phyloP scores from a whole-genome alignment of 1,140 invertebrate species.

The Aphaenogaster ashmeadi region DNA sequence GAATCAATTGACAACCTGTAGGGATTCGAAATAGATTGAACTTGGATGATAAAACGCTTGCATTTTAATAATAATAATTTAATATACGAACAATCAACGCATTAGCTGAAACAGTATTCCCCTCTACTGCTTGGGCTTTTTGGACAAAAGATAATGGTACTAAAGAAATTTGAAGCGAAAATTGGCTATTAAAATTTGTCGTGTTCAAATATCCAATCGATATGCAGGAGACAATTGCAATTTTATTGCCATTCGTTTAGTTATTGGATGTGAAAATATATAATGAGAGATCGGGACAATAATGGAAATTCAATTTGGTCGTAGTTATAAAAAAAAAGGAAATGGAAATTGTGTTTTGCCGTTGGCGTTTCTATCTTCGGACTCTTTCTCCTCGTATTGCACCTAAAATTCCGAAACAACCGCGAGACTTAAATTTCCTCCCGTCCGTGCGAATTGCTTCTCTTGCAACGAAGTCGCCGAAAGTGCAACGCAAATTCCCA shows the following conservation, averaged over 20 bases:
- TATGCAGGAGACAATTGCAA: background rate
- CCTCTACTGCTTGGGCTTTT: background rate
- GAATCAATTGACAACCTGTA: background rate
- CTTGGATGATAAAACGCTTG: background rate
- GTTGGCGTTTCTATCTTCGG: background rate
- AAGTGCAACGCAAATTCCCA: constrained; percentile 51
- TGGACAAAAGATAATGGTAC: background rate
- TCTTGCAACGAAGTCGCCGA: constrained; percentile 20
- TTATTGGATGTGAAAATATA: constrained; percentile 21
- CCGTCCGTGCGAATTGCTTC: constrained; percentile 46
- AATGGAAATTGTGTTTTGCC: background rate
- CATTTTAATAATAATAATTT: constrained; percentile 13
- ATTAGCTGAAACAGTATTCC: background rate
- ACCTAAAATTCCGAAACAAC: constrained; percentile 56
- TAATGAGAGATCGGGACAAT: constrained; percentile 19
- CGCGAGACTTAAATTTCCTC: constrained; percentile 44
- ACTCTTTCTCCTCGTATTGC: background rate
- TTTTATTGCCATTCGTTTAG: background rate
- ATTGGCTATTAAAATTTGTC: constrained; percentile 2
- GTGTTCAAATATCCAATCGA: background rate
- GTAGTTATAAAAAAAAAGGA: background rate
- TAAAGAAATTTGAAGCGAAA: background rate
- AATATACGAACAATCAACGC: background rate
- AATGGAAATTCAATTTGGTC: constrained; percentile 35
- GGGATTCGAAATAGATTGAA: background rate